Base-by-base conservation (phyloP, 2,888 invertebrate genomes). In the Tetragonula carbonaria region DNA sequence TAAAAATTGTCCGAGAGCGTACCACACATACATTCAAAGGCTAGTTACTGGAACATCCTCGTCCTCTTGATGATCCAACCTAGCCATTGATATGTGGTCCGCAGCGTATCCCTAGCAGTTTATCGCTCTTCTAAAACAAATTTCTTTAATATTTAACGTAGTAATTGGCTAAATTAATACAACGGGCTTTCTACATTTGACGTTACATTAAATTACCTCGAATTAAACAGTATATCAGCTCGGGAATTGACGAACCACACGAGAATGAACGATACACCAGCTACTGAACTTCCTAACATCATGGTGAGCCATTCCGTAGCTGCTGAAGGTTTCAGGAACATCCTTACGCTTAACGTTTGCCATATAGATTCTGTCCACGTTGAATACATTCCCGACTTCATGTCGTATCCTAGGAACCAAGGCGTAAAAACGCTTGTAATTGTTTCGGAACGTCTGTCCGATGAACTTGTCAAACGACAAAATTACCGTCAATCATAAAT, bases 331-430 rank as follows among this genome's bases (percentile, higher is more conserved):
- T 96, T 95, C 80, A 98, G 95, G 94, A 98, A 98, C 95, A 98
- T 96, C 86, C 97, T 96, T 83, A 97, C 96, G 90, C 96, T 96
- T 90, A 98, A 95, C 78, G 96, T 95, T 78, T 96, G 95, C 98
- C 98, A 98, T 65, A 97, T 96, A 0, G 98, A 98, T 95, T 98
- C 98, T 33, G 98, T 97, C 98, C 98, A 98, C 18, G 98, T 97
- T 6, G 98, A 98, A 94, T 97, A 98, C 90, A 95, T 88, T 21
- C 97, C 97, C 0, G 97, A 97, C 33, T 95, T 95, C 96, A 97
- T 96, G 92, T 98, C 96, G 92, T 98, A 98, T 91, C 96, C 97
- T 97, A 89, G 11, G 45, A 45, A 45, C 93, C 14, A 18, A 68
- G 45, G 28, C 16, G 16, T 68, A 50, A 8, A 70, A 94, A 88